Conservation (phyloP, 2,888 invertebrate genomes). For the Rambutsinella grinnellia region DNA sequence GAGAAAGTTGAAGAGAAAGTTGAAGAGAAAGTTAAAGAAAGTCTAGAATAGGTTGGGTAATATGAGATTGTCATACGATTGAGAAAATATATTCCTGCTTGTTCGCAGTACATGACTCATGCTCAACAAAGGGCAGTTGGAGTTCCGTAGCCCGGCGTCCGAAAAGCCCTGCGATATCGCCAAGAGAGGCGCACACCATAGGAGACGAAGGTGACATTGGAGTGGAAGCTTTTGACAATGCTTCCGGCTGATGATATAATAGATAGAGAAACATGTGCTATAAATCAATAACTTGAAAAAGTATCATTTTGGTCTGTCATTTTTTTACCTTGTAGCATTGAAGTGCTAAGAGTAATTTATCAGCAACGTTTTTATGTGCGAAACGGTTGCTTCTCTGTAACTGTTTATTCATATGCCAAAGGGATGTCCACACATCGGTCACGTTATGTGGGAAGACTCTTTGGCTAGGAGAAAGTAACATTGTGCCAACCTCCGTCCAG, state of each 20-base stretch:
- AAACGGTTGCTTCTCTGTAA: constrained; percentile 51
- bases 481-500: constrained; percentile 72
- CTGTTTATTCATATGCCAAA: constrained; percentile 59
- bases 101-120: constrained; percentile 88
- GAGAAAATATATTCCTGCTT: constrained; percentile 90
- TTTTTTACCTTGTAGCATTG: constrained; percentile 81
- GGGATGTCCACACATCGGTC: constrained; percentile 62
- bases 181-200: constrained; percentile 69
- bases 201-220: constrained; percentile 83
- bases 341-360: constrained; percentile 83
- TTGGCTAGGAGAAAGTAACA: constrained; percentile 86
- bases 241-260: constrained; percentile 77
- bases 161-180: constrained; percentile 71
- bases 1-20: background rate
- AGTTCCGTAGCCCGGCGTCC: constrained; percentile 68
- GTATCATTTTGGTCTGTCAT: background rate
- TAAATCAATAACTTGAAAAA: background rate
- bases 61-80: constrained; percentile 73
- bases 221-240: constrained; percentile 85
- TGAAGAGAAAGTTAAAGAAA: background rate
- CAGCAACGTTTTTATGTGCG: constrained; percentile 78
- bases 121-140: constrained; percentile 82
- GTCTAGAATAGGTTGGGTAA: background rate
- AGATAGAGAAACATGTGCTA: constrained; percentile 3
- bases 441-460: constrained; percentile 75